phyloP scores from a whole-genome alignment of 2,888 invertebrate genomes.

The Lobophora halterata region DNA sequence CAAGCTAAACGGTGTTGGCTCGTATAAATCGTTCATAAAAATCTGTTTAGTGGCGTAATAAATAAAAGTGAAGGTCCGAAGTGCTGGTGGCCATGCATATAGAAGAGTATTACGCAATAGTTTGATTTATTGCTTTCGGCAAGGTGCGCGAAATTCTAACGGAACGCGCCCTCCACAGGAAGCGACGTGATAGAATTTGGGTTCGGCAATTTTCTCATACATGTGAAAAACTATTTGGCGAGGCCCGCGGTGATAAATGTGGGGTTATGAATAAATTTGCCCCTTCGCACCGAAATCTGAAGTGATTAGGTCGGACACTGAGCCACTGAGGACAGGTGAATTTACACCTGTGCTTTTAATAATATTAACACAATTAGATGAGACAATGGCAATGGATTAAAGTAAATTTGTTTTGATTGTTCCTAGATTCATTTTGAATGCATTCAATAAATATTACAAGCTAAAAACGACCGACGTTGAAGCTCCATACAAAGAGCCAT shows the following conservation, averaged over 20 bases:
- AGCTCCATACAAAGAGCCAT: slow-evolving; percentile 39
- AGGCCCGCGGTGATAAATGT: slow-evolving; percentile 70
- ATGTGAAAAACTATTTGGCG: slow-evolving; percentile 68
- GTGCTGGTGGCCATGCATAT: slow-evolving; percentile 70
- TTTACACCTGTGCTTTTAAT: slow-evolving; percentile 37
- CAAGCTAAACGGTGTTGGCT: slow-evolving; percentile 37
- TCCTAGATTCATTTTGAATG: slow-evolving; percentile 31
- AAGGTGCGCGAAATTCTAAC: slow-evolving; percentile 74
- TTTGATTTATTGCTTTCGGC: slow-evolving; percentile 76
- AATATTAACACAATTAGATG: slow-evolving; percentile 32
- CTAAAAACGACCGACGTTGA: slow-evolving; percentile 34
- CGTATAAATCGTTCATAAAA: slow-evolving; percentile 64
- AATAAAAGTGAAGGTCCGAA: slow-evolving; percentile 64
- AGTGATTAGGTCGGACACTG: slow-evolving; percentile 68
- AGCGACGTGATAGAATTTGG: slow-evolving; percentile 68
- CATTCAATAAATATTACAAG: slow-evolving; percentile 39
- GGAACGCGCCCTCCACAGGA: slow-evolving; percentile 53
- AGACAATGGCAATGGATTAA: slow-evolving; percentile 18
- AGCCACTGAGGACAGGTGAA: slow-evolving; percentile 54
- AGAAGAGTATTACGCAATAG: slow-evolving; percentile 74
- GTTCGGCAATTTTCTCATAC: slow-evolving; percentile 67
- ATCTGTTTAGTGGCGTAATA: slow-evolving; percentile 70
- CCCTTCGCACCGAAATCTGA: slow-evolving; percentile 61
- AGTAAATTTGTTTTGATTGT: neutral
- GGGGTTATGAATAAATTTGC: slow-evolving; percentile 76